phyloP scores from a whole-genome alignment of 2,888 invertebrate species.

The Bombylius discolor region DNA sequence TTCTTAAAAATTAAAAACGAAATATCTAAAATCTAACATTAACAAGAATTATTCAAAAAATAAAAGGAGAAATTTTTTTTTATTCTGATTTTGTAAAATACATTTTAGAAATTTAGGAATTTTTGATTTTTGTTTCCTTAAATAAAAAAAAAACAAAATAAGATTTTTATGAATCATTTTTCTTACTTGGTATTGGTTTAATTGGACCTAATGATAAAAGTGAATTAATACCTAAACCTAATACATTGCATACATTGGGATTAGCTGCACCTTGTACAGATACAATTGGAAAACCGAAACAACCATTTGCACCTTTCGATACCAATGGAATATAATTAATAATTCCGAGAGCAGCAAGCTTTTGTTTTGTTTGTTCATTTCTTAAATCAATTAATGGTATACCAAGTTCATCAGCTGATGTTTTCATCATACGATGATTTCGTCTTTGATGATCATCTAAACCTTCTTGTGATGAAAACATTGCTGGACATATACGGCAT shows the following conservation, averaged over 20 bases:
- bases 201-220: constrained; percentile 60
- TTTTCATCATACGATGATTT: constrained; percentile 41
- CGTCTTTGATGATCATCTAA: constrained; percentile 51
- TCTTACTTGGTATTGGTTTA: constrained; percentile 39
- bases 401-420: constrained; percentile 47
- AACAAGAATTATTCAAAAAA: too few relatives aligned
- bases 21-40: too few relatives aligned
- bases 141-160: background rate
- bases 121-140: too few relatives aligned
- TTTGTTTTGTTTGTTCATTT: constrained; percentile 50
- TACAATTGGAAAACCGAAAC: constrained; percentile 58
- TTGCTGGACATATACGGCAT: constrained; percentile 59
- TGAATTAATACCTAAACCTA: constrained; percentile 54
- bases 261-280: constrained; percentile 51
- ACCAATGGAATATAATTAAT: constrained; percentile 62
- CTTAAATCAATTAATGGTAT: constrained; percentile 61
- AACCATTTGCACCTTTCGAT: constrained; percentile 44
- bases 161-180: constrained; percentile 2
- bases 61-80: too few relatives aligned
- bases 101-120: too few relatives aligned
- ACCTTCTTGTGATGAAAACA: constrained; percentile 51
- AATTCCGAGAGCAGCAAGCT: constrained; percentile 53
- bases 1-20: too few relatives aligned
- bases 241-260: constrained; percentile 43
- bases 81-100: too few relatives aligned